Evolutionary conservation across 2,797 vertebrate genomes (phyloP).

Genomic region (Pelochelys cantorii): DNA sequence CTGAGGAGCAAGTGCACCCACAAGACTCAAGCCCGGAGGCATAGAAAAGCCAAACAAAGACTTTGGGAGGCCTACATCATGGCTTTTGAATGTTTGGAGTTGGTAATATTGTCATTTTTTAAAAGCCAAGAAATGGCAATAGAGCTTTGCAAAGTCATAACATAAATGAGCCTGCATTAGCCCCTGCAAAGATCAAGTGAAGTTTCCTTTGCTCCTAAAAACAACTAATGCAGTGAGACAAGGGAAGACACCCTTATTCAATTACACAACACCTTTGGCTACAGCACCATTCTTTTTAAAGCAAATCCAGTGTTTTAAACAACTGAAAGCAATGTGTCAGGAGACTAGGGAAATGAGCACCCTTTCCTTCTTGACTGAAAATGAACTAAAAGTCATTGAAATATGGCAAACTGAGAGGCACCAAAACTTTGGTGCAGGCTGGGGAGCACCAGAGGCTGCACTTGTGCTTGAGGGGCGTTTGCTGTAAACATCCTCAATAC

Average conservation of each 20-base stretch:
- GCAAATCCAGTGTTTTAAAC: constrained; percentile 62
- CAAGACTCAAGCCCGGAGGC: not conserved
- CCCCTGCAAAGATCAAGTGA: constrained; percentile 21
- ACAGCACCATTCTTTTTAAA: constrained; percentile 6
- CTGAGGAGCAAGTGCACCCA: not conserved
- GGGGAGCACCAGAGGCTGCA: constrained; percentile 33
- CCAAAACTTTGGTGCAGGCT: constrained; percentile 48
- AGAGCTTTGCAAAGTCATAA: not conserved
- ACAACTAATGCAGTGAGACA: constrained; percentile 51
- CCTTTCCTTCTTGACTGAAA: constrained; percentile 62
- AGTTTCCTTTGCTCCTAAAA: constrained; percentile 37
- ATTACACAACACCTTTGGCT: constrained; percentile 59
- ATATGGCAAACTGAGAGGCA: constrained; percentile 61
- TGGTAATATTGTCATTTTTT: not conserved
- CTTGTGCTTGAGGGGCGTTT: too few relatives aligned
- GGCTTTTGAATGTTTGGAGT: not conserved
- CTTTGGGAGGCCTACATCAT: not conserved
- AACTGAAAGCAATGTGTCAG: constrained; percentile 62
- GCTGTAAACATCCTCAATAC: not conserved
- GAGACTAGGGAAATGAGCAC: constrained; percentile 70
- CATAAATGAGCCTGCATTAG: constrained; percentile 14
- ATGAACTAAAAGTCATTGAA: constrained; percentile 54
- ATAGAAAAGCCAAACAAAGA: not conserved
- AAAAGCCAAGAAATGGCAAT: constrained; percentile 22
- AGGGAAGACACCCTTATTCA: constrained; percentile 26